phyloP scores from a whole-genome alignment of 2,888 invertebrate species.

The Hirtodrosophila confusa region DNA sequence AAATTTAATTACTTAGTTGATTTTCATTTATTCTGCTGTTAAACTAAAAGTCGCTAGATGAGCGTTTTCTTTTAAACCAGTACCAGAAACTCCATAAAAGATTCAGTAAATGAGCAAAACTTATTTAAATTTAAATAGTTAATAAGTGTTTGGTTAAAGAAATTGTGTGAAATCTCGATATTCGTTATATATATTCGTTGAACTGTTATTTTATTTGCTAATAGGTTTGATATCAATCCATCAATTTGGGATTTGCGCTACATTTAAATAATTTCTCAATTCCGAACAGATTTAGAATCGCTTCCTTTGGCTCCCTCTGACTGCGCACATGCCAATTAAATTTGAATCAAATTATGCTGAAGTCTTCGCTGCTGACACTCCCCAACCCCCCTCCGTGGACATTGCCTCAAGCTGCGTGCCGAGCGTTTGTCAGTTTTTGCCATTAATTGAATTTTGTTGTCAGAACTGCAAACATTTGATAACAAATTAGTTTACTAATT shows the following conservation, averaged over 20 bases:
- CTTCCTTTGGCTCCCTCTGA: slow-evolving; percentile 12
- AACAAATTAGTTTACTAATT: slow-evolving; percentile 81
- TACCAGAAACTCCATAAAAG: too few relatives aligned
- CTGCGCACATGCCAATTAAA: slow-evolving; percentile 66
- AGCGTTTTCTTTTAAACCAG: too few relatives aligned
- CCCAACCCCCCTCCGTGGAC: slow-evolving; percentile 1
- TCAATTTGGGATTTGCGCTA: slow-evolving; percentile 34
- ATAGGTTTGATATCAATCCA: slow-evolving; percentile 32
- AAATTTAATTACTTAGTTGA: too few relatives aligned
- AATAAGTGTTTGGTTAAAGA: too few relatives aligned
- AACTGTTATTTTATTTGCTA: not conserved
- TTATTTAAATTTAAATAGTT: too few relatives aligned
- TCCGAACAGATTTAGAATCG: slow-evolving; percentile 42
- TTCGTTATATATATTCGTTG: too few relatives aligned
- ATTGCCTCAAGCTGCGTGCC: slow-evolving; percentile 35
- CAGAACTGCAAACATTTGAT: slow-evolving; percentile 80
- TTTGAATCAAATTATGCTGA: slow-evolving; percentile 72
- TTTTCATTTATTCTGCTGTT: too few relatives aligned
- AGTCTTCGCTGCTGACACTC: slow-evolving; percentile 5
- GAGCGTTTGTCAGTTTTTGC: slow-evolving; percentile 69
- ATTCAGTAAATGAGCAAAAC: too few relatives aligned
- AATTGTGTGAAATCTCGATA: too few relatives aligned
- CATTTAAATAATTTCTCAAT: slow-evolving; percentile 72
- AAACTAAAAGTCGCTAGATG: too few relatives aligned
- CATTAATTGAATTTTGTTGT: slow-evolving; percentile 79